Conservation (phyloP, 2,113 vertebrate species). For the Telmatochromis bifrenatus region DNA sequence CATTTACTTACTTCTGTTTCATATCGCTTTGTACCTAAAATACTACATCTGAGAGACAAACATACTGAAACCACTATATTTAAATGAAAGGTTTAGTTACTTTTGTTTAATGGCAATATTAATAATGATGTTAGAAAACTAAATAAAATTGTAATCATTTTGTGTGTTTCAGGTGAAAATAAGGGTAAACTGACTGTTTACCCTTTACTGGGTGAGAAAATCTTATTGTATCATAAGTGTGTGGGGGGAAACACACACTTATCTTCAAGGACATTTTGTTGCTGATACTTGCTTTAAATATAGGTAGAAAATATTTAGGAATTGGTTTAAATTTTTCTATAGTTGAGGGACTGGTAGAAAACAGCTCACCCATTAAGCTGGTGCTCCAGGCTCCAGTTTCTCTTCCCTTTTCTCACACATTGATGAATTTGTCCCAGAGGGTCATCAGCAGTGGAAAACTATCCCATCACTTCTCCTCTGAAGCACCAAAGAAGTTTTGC, state of each 20-base stretch:
- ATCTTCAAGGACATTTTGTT: not conserved
- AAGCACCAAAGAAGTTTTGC: not conserved
- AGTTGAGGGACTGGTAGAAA: not conserved
- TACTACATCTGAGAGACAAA: not conserved
- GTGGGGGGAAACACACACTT: not conserved
- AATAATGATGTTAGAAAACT: not conserved
- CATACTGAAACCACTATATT: not conserved
- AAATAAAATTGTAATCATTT: not conserved
- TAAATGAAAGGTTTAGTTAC: not conserved
- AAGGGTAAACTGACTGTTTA: not conserved
- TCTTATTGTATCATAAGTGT: not conserved
- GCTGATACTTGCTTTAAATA: not conserved
- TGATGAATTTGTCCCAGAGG: not conserved
- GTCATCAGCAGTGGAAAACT: not conserved
- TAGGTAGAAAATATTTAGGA: not conserved
- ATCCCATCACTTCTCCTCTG: not conserved
- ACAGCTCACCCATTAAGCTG: not conserved
- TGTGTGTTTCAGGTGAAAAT: not conserved
- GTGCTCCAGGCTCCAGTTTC: not conserved
- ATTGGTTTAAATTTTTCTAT: not conserved
- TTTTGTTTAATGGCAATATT: not conserved
- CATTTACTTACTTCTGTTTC: not conserved
- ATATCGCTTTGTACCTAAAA: not conserved
- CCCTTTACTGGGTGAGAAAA: not conserved
- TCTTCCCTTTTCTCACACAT: not conserved